Evolutionary conservation across 2,113 vertebrate species (phyloP), one percentile per base, ranked within the genome.

Genomic region (Gobiocypris rarus): DNA sequence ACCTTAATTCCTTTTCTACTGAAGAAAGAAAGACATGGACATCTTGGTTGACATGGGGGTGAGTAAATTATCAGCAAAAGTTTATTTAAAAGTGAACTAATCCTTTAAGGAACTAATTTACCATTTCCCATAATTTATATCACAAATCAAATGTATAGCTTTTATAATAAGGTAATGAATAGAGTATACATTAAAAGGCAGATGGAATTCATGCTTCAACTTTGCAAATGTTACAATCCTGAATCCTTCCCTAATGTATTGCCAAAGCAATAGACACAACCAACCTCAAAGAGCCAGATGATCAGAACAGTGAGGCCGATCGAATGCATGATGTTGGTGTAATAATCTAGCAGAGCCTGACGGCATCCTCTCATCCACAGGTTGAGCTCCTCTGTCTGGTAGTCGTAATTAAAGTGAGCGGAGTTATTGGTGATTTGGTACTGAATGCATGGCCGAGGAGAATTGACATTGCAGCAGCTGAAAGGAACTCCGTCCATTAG

Each of bases 241-340:
- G 17, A 73, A 7, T 73, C n/a, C n/a, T 73, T 26, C 22, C 70
- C 5, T 73, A 15, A 54, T 43, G 4, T 15, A 7, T 19, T 48
- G 14, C 24, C 15, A 63, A 82, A 67, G 19, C 6, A 65, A 58
- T 13, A 14, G 61, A 70, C 17, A 14, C 65, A 61, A 28, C 87
- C 13, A 84, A 97, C 96, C 96, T 97, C 96, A 78, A 97, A 97
- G 43, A 96, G 88, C 96, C 96, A 97, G 84, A 96, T 94, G 50
- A 96, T 83, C 19, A 97, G 86, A 0, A 95, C 95, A 0, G 89
- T 89, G 17, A 95, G 86, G 7, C 96, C 96, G 0, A 96, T 94
- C 73, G 93, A 94, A 81, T 93, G 92, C 95, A 97, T 92, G 78
- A 96, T 94, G n/a, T 78, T 48, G 0, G 93, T 95, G 90, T 96